phyloP scores from a whole-genome alignment of 1,140 invertebrate species.

The Temnothorax curvispinosus region DNA sequence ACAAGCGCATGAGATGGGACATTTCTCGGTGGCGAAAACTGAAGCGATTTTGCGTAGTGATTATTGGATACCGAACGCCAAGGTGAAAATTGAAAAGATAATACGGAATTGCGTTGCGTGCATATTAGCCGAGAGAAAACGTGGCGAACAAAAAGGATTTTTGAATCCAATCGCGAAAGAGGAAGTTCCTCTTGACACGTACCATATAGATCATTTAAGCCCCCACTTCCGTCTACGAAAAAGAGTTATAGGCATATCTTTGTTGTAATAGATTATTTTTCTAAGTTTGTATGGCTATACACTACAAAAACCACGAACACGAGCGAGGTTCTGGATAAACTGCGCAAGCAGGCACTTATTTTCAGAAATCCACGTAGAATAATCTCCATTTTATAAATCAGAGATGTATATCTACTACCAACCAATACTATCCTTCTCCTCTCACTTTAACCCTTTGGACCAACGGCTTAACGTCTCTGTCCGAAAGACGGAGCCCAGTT shows the following conservation, averaged over 20 bases:
- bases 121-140: constrained; percentile 26
- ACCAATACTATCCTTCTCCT: too few relatives aligned
- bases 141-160: background rate
- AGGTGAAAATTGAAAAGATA: constrained; percentile 35
- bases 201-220: background rate
- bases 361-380: constrained; percentile 13
- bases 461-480: too few relatives aligned
- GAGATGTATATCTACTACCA: too few relatives aligned
- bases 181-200: background rate
- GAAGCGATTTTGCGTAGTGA: constrained; percentile 44
- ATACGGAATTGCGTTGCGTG: constrained; percentile 14
- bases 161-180: constrained; percentile 11
- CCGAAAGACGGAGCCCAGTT: too few relatives aligned
- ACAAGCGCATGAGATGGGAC: background rate
- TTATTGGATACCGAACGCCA: constrained; percentile 46
- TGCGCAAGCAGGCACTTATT: background rate
- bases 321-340: background rate
- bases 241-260: constrained; percentile 49
- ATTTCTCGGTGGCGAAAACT: constrained; percentile 50
- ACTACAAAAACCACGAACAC: background rate
- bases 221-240: constrained; percentile 61
- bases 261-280: background rate
- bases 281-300: constrained; percentile 14
- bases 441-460: too few relatives aligned
- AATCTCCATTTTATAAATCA: background rate